Conservation (phyloP, 1,140 invertebrate species). For the Maniola jurtina region DNA sequence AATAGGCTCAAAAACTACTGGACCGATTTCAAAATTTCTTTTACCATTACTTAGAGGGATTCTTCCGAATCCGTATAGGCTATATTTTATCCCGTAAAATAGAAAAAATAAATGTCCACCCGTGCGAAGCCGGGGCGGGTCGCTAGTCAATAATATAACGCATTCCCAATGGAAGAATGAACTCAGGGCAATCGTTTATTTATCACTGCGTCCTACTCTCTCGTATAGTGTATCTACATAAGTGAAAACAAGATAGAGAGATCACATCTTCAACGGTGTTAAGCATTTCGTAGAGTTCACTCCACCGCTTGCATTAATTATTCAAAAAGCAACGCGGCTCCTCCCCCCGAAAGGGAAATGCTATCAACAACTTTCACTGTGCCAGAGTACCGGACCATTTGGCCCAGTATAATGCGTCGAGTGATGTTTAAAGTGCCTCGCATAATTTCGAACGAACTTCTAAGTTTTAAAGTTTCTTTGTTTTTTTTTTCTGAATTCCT, state of each 20-base stretch:
- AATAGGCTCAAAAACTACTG: too few species aligned
- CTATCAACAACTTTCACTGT: neutral
- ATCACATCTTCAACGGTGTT: neutral
- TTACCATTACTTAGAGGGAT: too few species aligned
- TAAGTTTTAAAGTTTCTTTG: too few species aligned
- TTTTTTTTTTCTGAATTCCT: too few species aligned
- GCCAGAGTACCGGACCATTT: neutral
- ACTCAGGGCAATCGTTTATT: neutral
- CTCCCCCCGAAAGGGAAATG: neutral
- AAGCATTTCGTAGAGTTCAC: constrained; percentile 7
- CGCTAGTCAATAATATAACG: neutral
- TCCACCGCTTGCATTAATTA: constrained; percentile 26
- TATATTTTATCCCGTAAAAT: too few species aligned
- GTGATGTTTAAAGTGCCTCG: too few species aligned
- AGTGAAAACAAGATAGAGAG: neutral
- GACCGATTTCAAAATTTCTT: too few species aligned
- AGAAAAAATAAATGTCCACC: too few species aligned
- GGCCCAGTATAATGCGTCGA: neutral
- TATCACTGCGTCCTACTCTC: constrained; percentile 2
- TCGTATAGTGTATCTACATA: neutral
- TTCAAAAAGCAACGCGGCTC: neutral
- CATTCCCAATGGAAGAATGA: constrained; percentile 1
- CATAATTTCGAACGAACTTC: too few species aligned
- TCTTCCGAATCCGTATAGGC: too few species aligned
- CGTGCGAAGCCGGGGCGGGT: too few species aligned